Base-by-base conservation (phyloP, 2,113 vertebrate species). In the Cebus imitator region DNA sequence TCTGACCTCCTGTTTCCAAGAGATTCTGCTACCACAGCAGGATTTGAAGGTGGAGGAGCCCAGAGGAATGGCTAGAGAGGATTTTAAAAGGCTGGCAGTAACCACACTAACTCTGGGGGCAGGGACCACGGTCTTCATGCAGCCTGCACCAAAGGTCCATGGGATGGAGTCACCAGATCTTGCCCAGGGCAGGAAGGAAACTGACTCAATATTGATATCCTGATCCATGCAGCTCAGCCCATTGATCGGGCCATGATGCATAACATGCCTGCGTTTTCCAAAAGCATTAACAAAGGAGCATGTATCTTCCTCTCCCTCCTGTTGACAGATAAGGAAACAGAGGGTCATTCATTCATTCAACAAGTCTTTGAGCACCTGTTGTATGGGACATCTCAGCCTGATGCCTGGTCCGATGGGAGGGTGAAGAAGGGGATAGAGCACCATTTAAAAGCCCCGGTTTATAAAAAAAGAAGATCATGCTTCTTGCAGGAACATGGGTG, bases 71-170 rank as follows among this genome's bases (percentile, higher is more conserved):
- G 25, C 43, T 0, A 17, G 21, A 30, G 35, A 64, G 12, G 66
- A 25, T 30, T 35, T 25, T 5, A 14, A 48, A 1, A 25, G 78
- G 45, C 20, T 30, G 76, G 32, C 27, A 1, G 37, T 23, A 17
- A 25, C 57, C 10, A 10, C 3, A 0, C 23, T 27, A 76, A 5
- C 35, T 32, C 58, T 37, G 7, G 20, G 6, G 27, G 32, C 9
- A 6, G 13, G 6, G 45, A 1, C 4, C 1, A 10, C 0, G 0
- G 52, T 8, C 52, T 52, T 52, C 52, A 52, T 17, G 17, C 64
- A 64, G 66, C 66, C 79, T 11, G n/a, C 35, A 16, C 6, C 8
- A 75, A 14, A n/a, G 35, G 6, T 55, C 45, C 1, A 68, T 1
- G 14, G 48, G 43, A 70, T 58, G n/a, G 52, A 37, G 6, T 50